Conservation (phyloP, 1,140 invertebrate genomes). For the Drosophila sp. region DNA sequence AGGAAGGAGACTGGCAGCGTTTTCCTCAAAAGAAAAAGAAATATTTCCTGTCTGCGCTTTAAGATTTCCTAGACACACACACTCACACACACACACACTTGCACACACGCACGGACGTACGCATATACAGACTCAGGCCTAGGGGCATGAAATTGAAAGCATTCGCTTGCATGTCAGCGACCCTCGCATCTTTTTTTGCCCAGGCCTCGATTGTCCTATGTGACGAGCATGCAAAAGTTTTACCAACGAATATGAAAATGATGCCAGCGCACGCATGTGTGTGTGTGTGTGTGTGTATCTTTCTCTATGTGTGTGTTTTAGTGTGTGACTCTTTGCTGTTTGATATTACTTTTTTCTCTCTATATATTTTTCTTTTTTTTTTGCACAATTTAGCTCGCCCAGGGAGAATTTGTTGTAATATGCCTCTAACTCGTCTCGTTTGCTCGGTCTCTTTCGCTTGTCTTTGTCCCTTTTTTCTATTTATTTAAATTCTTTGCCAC, state of each 20-base stretch:
- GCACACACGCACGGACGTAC: neutral
- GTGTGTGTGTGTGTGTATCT: slow-evolving; percentile 47
- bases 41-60: slow-evolving; percentile 80
- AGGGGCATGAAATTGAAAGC: slow-evolving; percentile 72
- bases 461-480: neutral
- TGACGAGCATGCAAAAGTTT: slow-evolving; percentile 62
- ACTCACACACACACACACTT: slow-evolving; percentile 1
- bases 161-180: slow-evolving; percentile 72
- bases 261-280: slow-evolving; percentile 65
- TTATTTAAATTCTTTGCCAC: slow-evolving; percentile 34
- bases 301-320: slow-evolving; percentile 39
- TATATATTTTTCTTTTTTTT: slow-evolving; percentile 12
- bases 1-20: slow-evolving; percentile 10
- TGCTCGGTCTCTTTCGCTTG: neutral
- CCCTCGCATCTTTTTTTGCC: slow-evolving; percentile 49
- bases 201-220: slow-evolving; percentile 44
- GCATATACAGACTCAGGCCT: slow-evolving; percentile 21
- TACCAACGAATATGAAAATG: slow-evolving; percentile 65
- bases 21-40: slow-evolving; percentile 34
- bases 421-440: neutral
- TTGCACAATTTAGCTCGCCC: slow-evolving; percentile 23
- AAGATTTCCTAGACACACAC: slow-evolving; percentile 72
- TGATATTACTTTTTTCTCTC: slow-evolving; percentile 42
- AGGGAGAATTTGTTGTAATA: slow-evolving; percentile 2
- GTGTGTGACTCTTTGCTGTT: slow-evolving; percentile 42